Evolutionary conservation across 2,113 vertebrate genomes (phyloP), one percentile per base, ranked within the genome.

Genomic region (Caloenas nicobarica): DNA sequence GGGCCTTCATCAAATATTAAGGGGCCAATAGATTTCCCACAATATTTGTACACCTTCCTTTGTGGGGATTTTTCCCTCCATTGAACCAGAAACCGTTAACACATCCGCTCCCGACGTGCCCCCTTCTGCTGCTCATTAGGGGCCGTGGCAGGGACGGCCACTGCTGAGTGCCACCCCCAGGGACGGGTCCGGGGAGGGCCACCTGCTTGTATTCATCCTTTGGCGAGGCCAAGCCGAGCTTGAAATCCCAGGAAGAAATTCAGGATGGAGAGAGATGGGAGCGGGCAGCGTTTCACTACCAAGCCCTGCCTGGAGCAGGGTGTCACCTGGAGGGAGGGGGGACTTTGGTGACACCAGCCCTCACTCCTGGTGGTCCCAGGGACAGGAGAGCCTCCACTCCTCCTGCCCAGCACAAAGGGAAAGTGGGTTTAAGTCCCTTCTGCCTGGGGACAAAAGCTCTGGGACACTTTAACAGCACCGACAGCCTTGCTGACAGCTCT

Each of bases 1-100:
- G 79, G 97, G 98, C 98, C 98, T 98, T 98, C 98, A 97, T 97
- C 98, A 98, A 98, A 98, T 98, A 97, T 97, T 96, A 98, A 98
- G 98, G 98, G 98, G 97, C 97, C 97, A 96, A 98, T 97, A 97
- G 98, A 98, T 99, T 98, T 98, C 98, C 98, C 99, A 99, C 99
- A 99, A 99, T 99, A 98, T 99, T 99, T 99, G 99, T 98, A 98
- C 98, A 98, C 98, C 98, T 98, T 97, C 98, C 97, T 99, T 99
- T 99, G 98, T 98, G 97, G 95, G 98, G 98, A 98, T 99, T 99
- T 99, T 98, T 99, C 98, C 98, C 98, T 99, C 98, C 98, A 98
- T 98, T 99, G 99, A 99, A 98, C 98, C 98, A 98, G 98, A 99
- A 99, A 98, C 98, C 98, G 98, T 98, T 98, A 99, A 98, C 98